These are phyloP conservation scores for Zingel zingel DNA, from an alignment of 2,113 vertebrate genomes.

Conservation along the genomic window DNA sequence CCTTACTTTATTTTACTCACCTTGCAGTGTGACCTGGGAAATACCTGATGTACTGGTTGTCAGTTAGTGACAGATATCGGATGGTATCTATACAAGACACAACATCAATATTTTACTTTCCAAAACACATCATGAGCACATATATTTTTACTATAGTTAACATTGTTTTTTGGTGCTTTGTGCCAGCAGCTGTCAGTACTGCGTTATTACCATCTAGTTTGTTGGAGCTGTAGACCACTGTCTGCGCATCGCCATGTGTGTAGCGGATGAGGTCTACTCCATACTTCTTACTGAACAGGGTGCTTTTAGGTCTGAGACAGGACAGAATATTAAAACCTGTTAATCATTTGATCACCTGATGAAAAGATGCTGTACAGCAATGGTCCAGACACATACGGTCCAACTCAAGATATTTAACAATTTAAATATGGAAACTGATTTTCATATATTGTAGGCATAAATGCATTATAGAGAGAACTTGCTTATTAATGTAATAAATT, in stretches of 20 bases:
- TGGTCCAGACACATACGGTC: not conserved
- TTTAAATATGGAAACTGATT: not conserved
- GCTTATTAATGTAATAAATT: not conserved
- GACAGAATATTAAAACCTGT: not conserved
- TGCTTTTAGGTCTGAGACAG: slow-evolving; percentile 89
- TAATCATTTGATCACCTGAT: not conserved
- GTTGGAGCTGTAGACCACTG: slow-evolving; percentile 97
- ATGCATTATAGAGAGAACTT: not conserved
- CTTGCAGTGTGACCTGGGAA: slow-evolving; percentile 96
- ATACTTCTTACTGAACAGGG: slow-evolving; percentile 98
- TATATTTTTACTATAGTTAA: not conserved
- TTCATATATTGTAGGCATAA: not conserved
- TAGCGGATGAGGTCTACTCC: slow-evolving; percentile 98
- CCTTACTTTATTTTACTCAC: slow-evolving; percentile 80
- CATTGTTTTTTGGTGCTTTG: not conserved
- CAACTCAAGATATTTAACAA: not conserved
- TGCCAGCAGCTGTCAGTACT: not conserved
- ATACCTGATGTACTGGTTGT: slow-evolving; percentile 98
- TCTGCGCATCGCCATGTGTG: slow-evolving; percentile 91
- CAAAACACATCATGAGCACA: not conserved
- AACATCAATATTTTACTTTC: slow-evolving; percentile 2
- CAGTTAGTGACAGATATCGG: slow-evolving; percentile 94
- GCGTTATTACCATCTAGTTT: slow-evolving; percentile 92
- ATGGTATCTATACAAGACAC: slow-evolving; percentile 92
- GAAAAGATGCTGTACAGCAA: not conserved